phyloP scores from a whole-genome alignment of 2,888 invertebrate species.

The Pterobdella sp. region DNA sequence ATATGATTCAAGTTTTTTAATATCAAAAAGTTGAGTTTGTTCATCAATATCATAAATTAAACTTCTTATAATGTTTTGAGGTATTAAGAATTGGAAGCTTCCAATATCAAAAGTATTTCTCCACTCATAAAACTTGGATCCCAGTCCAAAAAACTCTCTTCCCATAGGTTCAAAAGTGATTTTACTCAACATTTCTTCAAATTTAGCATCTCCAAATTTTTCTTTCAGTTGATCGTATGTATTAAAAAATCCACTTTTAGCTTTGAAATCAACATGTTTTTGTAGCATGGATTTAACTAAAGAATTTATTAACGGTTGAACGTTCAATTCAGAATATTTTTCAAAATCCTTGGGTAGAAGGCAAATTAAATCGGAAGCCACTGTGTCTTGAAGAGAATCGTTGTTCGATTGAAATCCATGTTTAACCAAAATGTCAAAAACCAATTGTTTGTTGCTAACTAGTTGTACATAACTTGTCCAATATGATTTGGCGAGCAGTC shows the following conservation, averaged over 20 bases:
- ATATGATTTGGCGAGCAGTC: not conserved
- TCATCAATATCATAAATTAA: not conserved
- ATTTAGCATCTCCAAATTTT: not conserved
- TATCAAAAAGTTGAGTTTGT: not conserved
- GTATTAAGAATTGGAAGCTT: not conserved
- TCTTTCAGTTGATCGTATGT: slow-evolving; percentile 4
- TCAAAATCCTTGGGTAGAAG: not conserved
- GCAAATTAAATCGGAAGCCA: not conserved
- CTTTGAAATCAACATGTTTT: not conserved
- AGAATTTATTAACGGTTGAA: not conserved
- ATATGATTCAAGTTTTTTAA: not conserved
- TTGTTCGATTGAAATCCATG: slow-evolving; percentile 12
- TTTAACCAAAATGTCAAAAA: not conserved
- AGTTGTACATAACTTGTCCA: slow-evolving; percentile 8
- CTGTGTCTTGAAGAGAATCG: not conserved
- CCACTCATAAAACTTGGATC: not conserved
- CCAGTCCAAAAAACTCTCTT: not conserved
- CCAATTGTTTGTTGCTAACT: not conserved
- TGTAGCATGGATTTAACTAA: not conserved
- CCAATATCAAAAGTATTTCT: not conserved
- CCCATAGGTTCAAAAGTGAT: not conserved
- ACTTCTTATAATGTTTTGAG: not conserved
- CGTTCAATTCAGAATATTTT: not conserved
- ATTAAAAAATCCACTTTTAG: not conserved
- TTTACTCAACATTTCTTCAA: not conserved